Conservation (phyloP, 2,797 vertebrate genomes). For the Valencia hispanica region DNA sequence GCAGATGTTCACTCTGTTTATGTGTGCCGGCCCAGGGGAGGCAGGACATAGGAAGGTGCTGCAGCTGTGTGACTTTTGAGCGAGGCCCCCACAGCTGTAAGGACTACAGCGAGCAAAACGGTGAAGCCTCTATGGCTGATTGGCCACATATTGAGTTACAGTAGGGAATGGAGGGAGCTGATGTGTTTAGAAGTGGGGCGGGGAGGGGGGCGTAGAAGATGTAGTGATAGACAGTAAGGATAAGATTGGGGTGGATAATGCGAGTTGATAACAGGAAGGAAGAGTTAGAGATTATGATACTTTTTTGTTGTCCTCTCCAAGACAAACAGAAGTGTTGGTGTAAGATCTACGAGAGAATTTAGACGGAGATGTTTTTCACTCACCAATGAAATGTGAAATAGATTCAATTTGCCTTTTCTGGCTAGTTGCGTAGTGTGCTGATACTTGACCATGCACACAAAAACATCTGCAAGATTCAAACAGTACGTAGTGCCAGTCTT, state of each 20-base stretch:
- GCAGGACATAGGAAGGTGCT: slow-evolving; percentile 66
- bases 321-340: slow-evolving; percentile 31
- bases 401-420: neutral
- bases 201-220: slow-evolving; percentile 30
- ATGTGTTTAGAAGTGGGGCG: slow-evolving; percentile 33
- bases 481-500: slow-evolving; percentile 6
- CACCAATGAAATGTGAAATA: slow-evolving; percentile 20
- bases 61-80: slow-evolving; percentile 70
- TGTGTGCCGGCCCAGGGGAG: slow-evolving; percentile 47
- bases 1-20: slow-evolving; percentile 60
- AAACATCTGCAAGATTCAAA: neutral
- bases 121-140: slow-evolving; percentile 60
- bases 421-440: neutral
- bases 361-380: slow-evolving; percentile 22
- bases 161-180: slow-evolving; percentile 44
- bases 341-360: slow-evolving; percentile 42
- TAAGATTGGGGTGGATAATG: slow-evolving; percentile 30
- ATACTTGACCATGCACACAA: neutral
- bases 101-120: slow-evolving; percentile 63
- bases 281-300: slow-evolving; percentile 22
- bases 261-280: slow-evolving; percentile 44
- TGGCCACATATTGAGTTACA: slow-evolving; percentile 68
- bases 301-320: slow-evolving; percentile 23
- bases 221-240: slow-evolving; percentile 32
- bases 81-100: slow-evolving; percentile 70